Evolutionary conservation across 1,140 invertebrate genomes (phyloP), one percentile per base, ranked within the genome.

Genomic region (Drosophila athabasca): DNA sequence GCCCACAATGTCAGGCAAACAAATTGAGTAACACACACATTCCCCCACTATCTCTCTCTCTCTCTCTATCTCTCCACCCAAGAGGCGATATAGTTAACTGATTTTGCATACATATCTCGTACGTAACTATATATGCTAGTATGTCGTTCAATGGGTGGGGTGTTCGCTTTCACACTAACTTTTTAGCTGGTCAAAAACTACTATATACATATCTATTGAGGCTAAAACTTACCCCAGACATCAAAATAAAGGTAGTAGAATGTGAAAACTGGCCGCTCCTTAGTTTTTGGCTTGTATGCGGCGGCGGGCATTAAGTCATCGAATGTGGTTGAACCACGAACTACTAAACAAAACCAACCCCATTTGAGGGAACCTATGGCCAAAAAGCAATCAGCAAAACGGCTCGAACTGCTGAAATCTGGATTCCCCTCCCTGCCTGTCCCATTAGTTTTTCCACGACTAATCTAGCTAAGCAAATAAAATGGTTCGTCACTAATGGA

Each of bases 261-360:
- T 69, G 66, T 68, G 66, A 69, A 69, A 69, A 68, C 51, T 49
- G 65, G 65, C 64, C 66, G 66, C 66, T 69, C 66, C 66, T 65
- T 57, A 69, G 50, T 54, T 67, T 29, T 41, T 68, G 50, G 17
- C 1, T 31, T 49, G 17, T 65, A 31, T 31, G 29, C 8, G 29
- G 26, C 26, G 26, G 29, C 24, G 24, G 29, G 66, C 58, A 69
- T 69, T 69, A 69, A 69, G 66, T 69, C 66, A 69, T 69, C 66
- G 31, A 35, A 69, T 65, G 67, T 49, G 66, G 50, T 67, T 55
- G 62, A 35, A 35, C 31, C 31, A 68, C 50, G 62, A 67, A 68
- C 64, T 64, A 22, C 65, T 9, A 35, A 35, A 65, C 61, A 65
- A 67, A 69, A 68, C 22, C 66, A 67, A 69, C 66, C 66, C 66